Base-by-base conservation (phyloP, 2,888 invertebrate genomes). In the Eumerus sabulonum region DNA sequence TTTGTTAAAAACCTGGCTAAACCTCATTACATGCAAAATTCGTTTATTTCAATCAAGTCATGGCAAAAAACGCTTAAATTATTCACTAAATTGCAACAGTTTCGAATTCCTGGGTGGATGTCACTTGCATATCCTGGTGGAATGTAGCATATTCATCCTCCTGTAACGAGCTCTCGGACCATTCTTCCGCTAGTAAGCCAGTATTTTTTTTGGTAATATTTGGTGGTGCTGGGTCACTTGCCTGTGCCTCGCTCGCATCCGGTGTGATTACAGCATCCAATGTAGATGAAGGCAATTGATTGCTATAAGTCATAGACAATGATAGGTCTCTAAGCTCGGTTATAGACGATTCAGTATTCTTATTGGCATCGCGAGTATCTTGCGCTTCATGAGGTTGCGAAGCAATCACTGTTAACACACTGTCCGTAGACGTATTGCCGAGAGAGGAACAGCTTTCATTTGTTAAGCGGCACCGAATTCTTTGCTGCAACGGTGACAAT, bases 31-130 rank as follows among this genome's bases (percentile, higher is more conserved):
- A 11, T 7, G 13, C 1, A 45, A 45, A 38, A 17, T 53, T 38
- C 4, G 35, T 40, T 16, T 40, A 27, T 4, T 19, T 44, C 4
- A 36, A 42, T 27, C 35, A 40, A 35, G 4, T 17, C 1, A 27
- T 40, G 11, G 12, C 36, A 36, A 36, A 17, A 45, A 35, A 13
- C n/a, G n/a, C n/a, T n/a, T 27, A 19, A 42, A 1, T 19, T 11
- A 47, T 13, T 3, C 27, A 35, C 27, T 27, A 38, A 48, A 48
- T 1, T 14, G 18, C 36, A 38, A 51, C 12, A 45, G 9, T 9
- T 19, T 59, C 68, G 54, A 79, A 79, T n/a, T 79, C 74, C 16
- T 79, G 79, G 1, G 79, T 79, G 3, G 79, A 79, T 9, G 79
- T 74, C 4, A 79, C 74, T 19, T 59, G 17, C 64, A 60, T 70